Evolutionary conservation across 2,888 invertebrate genomes (phyloP), one percentile per base, ranked within the genome.

Genomic region (Heliconius sara): DNA sequence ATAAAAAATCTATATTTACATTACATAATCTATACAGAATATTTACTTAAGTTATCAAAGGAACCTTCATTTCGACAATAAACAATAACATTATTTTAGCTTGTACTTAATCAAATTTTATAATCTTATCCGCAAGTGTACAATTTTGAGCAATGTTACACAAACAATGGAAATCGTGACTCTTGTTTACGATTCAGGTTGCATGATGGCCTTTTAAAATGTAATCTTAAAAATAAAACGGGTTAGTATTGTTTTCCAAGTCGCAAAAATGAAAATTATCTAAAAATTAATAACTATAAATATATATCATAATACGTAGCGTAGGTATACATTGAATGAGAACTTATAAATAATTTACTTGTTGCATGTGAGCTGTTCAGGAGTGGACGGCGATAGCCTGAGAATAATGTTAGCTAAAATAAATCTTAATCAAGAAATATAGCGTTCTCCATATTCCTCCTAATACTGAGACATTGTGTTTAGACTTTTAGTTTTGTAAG

Each of bases 141-240:
- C 25, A 68, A 75, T 72, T 78, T 78, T 76, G 34, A 78, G 76
- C 77, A 81, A 77, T 79, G 76, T 30, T 22, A 77, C 16, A 77
- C 79, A 80, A 82, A 82, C 82, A 82, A 82, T 80, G 79, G 57
- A 19, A 74, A 65, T 79, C 82, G 82, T 82, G 82, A 82, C 80
- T 77, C 60, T 77, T 68, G 65, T 76, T 76, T 34, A 63, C 75
- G 66, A 71, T 70, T 78, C 74, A 76, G 60, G 25, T 76, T 77
- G 52, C 57, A 75, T 75, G 57, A 77, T 76, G 19, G 79, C 75
- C 82, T 75, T 79, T n/a, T 57, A 60, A 77, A 76, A 25, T 75
- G 74, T n/a, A 71, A 70, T 77, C 79, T 74, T 34, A 16, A 27
- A 68, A 67, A 47, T 47, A 60, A 74, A 39, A 71, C 12, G 13